These are phyloP conservation scores for Hemithea aestivaria DNA, from an alignment of 2,888 invertebrate genomes.

Conservation along the genomic window DNA sequence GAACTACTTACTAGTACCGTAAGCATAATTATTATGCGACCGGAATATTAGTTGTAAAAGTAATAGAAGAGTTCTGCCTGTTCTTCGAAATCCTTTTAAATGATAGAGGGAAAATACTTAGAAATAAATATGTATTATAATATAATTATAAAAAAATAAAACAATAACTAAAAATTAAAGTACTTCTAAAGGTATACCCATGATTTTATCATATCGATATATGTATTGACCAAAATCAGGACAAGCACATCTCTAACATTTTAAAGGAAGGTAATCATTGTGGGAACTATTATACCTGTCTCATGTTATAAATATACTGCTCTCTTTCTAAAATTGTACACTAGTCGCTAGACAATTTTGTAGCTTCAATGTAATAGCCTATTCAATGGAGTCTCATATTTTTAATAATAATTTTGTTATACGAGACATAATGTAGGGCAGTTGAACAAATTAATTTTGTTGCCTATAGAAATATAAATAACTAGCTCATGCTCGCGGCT, in stretches of 20 bases:
- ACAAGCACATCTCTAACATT: constrained; percentile 32
- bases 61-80: too few species aligned
- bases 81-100: too few species aligned
- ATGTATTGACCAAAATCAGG: constrained; percentile 26
- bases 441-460: background rate
- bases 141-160: too few species aligned
- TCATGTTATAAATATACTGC: constrained; percentile 46
- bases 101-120: too few species aligned
- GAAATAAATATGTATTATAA: too few species aligned
- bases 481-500: too few species aligned
- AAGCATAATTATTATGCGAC: too few species aligned
- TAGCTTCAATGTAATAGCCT: constrained; percentile 41
- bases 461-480: too few species aligned
- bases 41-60: too few species aligned
- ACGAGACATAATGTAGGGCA: constrained; percentile 6
- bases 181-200: too few species aligned
- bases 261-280: constrained; percentile 76
- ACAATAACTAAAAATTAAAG: too few species aligned
- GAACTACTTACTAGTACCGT: too few species aligned
- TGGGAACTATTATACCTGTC: constrained; percentile 68
- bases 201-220: constrained; percentile 8
- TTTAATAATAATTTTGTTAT: constrained; percentile 3
- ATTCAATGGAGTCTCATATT: constrained; percentile 29
- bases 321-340: constrained; percentile 60
- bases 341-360: constrained; percentile 52